Base-by-base conservation (phyloP, 2,797 vertebrate genomes). In the Capromys pilorides region DNA sequence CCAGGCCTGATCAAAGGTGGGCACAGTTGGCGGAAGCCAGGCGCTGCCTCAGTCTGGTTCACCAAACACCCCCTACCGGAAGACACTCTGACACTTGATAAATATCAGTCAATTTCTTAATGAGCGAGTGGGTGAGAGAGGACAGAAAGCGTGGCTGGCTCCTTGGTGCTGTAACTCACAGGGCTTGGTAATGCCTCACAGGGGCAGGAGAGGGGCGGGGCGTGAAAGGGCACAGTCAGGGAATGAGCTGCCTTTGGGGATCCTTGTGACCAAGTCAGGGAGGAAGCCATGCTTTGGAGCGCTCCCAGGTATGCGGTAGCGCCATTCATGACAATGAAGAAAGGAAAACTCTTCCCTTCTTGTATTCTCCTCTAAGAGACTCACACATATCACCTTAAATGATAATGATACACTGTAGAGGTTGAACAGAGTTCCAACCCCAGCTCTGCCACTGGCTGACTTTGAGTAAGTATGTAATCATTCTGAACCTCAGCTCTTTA, bases 401-500 rank as follows among this genome's bases (percentile, higher is more conserved):
- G 66, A 28, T 71, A 41, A 36, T 78, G 22, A 64, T 41, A 10
- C 78, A 41, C 11, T 26, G 6, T 66, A 82, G 67, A 41, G 10
- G 41, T 84, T 69, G 26, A 94, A 73, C 33, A 49, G 33, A 13
- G 22, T 39, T 93, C 71, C 16, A 1, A 61, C 33, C n/a, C 12
- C 18, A 66, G 59, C 36, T 91, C 79, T 90, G 64, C 79, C 71
- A 67, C 33, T 26, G 28, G 59, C 31, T 90, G 41, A 79, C 73
- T 86, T 57, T 16, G n/a, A 94, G 45, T 10, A 31, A 22, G 28
- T 54, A 33, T 41, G 62, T 90, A 81, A 36, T n/a, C 26, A 61
- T 90, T 79, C 61, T 41, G 45, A 61, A 39, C 62, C 75, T 93
- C 45, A 62, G 28, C 78, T 91, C 77, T 94, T 92, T 26, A 12